Evolutionary conservation across 2,888 invertebrate genomes (phyloP).

Genomic region (Ischnura elegans): DNA sequence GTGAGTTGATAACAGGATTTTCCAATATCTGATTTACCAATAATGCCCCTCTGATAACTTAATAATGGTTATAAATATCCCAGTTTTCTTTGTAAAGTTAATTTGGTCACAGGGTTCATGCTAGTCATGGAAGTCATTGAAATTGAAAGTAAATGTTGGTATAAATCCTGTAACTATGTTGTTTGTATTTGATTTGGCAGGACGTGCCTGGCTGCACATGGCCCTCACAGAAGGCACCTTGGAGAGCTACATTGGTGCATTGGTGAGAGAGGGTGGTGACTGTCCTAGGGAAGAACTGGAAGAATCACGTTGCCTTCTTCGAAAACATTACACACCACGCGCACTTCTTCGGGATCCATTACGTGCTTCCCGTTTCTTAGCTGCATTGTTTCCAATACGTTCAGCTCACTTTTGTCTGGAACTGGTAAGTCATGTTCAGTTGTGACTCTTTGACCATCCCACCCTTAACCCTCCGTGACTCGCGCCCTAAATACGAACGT

Average conservation of each 20-base stretch:
- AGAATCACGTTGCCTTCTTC: constrained; percentile 45
- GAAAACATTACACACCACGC: constrained; percentile 53
- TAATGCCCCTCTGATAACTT: too few relatives aligned
- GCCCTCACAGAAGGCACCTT: constrained; percentile 62
- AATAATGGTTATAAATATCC: too few relatives aligned
- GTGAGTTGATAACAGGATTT: too few relatives aligned
- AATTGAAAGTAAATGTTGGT: too few relatives aligned
- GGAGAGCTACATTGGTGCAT: constrained; percentile 46
- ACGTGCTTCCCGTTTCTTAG: constrained; percentile 39
- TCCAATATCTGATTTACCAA: too few relatives aligned
- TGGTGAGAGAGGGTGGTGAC: constrained; percentile 43
- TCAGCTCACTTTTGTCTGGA: constrained; percentile 47
- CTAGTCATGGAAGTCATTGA: too few relatives aligned
- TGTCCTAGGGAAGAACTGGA: constrained; percentile 45
- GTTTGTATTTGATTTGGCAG: constrained; percentile 46
- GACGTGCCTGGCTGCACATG: constrained; percentile 64
- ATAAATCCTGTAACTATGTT: too few relatives aligned
- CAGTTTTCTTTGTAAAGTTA: too few relatives aligned
- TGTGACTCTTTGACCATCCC: neutral
- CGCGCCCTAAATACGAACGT: too few relatives aligned
- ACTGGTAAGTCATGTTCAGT: constrained; percentile 30
- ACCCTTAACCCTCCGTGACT: too few relatives aligned
- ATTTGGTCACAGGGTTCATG: too few relatives aligned
- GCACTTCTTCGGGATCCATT: constrained; percentile 61
- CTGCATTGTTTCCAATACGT: constrained; percentile 53